Percentiles rank a stretch among this genome's conserved stretches.
These are phyloP conservation scores for Excalfactoria chinensis DNA, from an alignment of 2,113 vertebrate genomes.

Conservation along the genomic window DNA sequence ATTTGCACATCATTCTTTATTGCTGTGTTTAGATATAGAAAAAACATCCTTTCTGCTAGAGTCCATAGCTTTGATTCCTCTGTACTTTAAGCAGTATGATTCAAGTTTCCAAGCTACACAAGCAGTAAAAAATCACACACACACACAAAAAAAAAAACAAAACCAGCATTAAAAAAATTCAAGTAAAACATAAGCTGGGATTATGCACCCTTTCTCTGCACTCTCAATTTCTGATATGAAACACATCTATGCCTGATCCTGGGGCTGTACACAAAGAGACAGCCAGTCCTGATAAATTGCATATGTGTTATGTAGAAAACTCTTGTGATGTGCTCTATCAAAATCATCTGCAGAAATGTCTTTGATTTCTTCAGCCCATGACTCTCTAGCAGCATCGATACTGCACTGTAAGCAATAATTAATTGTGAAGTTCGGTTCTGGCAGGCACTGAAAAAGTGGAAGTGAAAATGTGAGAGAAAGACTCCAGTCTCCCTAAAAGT, in stretches of 20 bases:
- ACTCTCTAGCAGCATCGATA: neutral
- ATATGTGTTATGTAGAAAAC: neutral
- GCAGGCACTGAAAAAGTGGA: neutral
- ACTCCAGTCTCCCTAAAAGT: neutral
- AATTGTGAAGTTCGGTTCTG: neutral
- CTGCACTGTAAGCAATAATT: neutral
- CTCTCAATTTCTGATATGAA: neutral
- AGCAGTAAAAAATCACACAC: neutral
- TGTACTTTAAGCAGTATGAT: neutral
- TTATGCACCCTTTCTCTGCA: neutral
- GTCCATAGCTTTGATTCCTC: neutral
- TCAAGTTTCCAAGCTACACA: neutral
- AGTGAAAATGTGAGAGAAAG: neutral
- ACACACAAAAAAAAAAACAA: neutral
- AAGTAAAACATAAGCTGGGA: neutral
- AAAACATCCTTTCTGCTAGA: slow-evolving; percentile 14
- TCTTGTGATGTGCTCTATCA: neutral
- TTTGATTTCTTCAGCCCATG: neutral
- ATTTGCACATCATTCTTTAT: slow-evolving; percentile 13
- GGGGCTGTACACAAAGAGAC: neutral
- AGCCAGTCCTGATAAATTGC: neutral
- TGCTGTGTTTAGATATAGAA: slow-evolving; percentile 10
- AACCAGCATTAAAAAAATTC: neutral
- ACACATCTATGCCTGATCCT: neutral
- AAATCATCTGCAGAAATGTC: neutral